Conservation (phyloP, 2,797 vertebrate genomes). For the Galagoides demidoff region DNA sequence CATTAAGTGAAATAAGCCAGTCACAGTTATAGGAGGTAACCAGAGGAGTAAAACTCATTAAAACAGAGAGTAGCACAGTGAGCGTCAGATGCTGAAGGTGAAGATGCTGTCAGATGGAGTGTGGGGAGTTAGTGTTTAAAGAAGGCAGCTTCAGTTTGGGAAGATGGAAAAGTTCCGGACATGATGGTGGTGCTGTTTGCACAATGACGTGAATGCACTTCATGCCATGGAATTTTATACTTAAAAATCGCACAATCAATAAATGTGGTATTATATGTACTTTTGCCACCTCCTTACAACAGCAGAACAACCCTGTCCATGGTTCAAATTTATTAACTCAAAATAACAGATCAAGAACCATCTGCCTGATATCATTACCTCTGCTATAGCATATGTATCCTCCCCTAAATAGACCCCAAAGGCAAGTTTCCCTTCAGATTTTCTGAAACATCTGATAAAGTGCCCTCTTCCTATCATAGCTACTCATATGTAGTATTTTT, state of each 20-base stretch:
- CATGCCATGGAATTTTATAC: no score
- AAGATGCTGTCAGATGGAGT: no score
- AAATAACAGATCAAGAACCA: background rate
- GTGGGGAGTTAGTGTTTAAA: background rate
- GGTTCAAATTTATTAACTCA: background rate
- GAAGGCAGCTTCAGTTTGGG: background rate
- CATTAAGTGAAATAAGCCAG: background rate
- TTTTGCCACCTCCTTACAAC: background rate
- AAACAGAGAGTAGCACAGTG: background rate
- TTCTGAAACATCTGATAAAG: background rate
- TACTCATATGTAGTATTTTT: background rate
- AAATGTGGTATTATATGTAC: background rate
- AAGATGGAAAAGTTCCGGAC: background rate
- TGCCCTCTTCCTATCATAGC: background rate
- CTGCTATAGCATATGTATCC: no score
- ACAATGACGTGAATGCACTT: background rate
- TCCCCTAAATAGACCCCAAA: background rate
- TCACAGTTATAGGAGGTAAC: background rate
- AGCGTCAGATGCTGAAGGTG: fast-evolving
- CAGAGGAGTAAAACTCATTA: background rate
- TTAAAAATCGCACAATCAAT: background rate
- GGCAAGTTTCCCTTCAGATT: background rate
- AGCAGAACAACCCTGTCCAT: background rate
- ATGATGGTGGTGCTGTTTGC: background rate
- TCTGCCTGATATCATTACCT: background rate